Conservation (phyloP, 2,797 vertebrate species). For the Pangasius sanitwongsei region DNA sequence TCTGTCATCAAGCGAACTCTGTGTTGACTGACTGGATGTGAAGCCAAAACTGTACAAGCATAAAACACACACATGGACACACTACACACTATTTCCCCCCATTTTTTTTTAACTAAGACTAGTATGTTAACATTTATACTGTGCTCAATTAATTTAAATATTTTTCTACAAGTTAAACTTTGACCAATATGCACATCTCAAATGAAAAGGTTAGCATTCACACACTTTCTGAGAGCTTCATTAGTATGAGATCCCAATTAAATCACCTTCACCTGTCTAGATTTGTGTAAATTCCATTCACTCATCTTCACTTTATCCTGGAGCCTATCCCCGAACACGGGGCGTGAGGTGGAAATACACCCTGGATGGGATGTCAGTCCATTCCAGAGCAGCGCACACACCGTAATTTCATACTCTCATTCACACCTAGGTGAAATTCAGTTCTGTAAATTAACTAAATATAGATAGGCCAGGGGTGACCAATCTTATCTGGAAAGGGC, state of each 20-base stretch:
- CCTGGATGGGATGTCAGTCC: not conserved
- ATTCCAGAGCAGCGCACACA: not conserved
- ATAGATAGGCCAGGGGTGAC: too few species aligned
- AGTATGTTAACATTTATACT: not conserved
- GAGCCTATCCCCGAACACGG: not conserved
- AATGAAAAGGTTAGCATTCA: not conserved
- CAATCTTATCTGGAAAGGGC: too few species aligned
- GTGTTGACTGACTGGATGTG: conserved; percentile 19
- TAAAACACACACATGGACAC: not conserved
- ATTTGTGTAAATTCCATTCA: not conserved
- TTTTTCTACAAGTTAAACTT: not conserved
- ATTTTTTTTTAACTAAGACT: not conserved
- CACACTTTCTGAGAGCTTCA: not conserved
- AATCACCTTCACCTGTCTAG: not conserved
- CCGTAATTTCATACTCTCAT: not conserved
- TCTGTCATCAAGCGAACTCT: conserved; percentile 39
- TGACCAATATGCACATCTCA: not conserved
- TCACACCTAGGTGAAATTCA: not conserved
- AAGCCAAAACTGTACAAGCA: not conserved
- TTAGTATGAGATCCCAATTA: not conserved
- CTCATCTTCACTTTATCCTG: not conserved
- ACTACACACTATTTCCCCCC: not conserved
- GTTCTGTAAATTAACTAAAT: too few species aligned
- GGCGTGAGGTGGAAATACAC: not conserved
- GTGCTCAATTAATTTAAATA: not conserved